Conservation (phyloP, 2,888 invertebrate species). For the Pandemis heparana region DNA sequence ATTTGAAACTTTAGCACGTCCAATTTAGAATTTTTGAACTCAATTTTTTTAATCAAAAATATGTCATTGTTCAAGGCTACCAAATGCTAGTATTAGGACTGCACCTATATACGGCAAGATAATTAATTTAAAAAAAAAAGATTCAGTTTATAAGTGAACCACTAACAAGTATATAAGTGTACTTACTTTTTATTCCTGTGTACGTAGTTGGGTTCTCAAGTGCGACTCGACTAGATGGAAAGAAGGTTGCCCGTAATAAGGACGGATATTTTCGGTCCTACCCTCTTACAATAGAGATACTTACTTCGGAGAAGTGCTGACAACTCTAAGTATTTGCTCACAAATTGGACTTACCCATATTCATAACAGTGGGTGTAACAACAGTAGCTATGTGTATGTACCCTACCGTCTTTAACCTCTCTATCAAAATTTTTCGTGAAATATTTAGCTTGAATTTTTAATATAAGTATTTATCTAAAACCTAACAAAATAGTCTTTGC, state of each 20-base stretch:
- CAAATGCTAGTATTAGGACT: too few species aligned
- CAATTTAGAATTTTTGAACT: too few species aligned
- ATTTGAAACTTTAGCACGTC: too few species aligned
- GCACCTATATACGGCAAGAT: too few species aligned
- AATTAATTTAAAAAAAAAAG: not conserved
- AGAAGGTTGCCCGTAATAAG: conserved; percentile 2
- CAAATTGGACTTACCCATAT: conserved; percentile 10
- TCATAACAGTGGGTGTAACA: not conserved
- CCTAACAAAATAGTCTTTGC: not conserved
- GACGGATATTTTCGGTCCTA: not conserved
- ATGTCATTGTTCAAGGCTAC: too few species aligned
- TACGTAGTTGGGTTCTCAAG: not conserved
- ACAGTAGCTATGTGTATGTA: not conserved
- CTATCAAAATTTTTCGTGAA: not conserved
- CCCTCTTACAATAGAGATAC: conserved; percentile 2
- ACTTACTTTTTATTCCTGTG: not conserved
- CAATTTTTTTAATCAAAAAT: too few species aligned
- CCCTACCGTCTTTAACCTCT: not conserved
- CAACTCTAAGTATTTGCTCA: conserved; percentile 4
- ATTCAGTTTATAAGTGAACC: not conserved
- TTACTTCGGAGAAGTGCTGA: not conserved
- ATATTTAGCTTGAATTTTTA: not conserved
- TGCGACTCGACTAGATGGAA: not conserved
- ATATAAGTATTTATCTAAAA: not conserved
- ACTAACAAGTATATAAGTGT: not conserved